phyloP scores from a whole-genome alignment of 2,888 invertebrate species.

The Epinotia ramella region DNA sequence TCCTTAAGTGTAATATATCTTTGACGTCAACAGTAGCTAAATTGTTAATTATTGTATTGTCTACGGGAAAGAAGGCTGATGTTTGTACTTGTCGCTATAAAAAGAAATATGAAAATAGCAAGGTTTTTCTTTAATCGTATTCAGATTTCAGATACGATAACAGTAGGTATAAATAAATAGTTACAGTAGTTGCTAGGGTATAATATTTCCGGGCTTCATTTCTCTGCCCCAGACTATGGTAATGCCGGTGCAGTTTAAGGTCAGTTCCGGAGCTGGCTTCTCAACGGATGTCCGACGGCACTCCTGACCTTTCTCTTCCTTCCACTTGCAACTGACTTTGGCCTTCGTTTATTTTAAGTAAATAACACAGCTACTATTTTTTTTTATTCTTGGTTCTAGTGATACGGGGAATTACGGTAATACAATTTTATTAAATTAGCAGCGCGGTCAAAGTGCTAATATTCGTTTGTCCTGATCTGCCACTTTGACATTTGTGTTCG shows the following conservation, averaged over 20 bases:
- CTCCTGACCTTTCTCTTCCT: constrained; percentile 47
- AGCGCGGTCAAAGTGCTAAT: too few species aligned
- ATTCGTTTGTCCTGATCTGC: too few species aligned
- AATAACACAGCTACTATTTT: neutral
- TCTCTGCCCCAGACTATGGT: constrained; percentile 15
- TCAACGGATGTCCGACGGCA: constrained; percentile 50
- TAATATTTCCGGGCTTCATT: constrained; percentile 23
- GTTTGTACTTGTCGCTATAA: neutral
- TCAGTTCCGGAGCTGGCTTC: constrained; percentile 35
- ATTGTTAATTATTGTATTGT: too few species aligned
- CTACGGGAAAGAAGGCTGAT: too few species aligned
- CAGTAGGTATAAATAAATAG: constrained; percentile 20
- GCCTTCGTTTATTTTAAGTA: constrained; percentile 35
- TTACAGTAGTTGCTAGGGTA: constrained; percentile 6
- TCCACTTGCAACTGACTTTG: constrained; percentile 35
- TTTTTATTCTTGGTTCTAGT: neutral
- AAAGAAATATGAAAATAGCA: neutral
- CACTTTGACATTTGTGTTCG: too few species aligned
- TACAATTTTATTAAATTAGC: too few species aligned
- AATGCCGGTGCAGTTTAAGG: constrained; percentile 37
- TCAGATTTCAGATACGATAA: neutral
- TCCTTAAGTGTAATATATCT: too few species aligned
- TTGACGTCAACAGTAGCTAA: too few species aligned
- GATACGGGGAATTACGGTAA: too few species aligned
- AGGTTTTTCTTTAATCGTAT: neutral